A percentile compares a stretch with the other conserved stretches of the same genome.
These are phyloP conservation scores for Athalia circularis DNA, from an alignment of 2,888 invertebrate species.

Conservation along the genomic window DNA sequence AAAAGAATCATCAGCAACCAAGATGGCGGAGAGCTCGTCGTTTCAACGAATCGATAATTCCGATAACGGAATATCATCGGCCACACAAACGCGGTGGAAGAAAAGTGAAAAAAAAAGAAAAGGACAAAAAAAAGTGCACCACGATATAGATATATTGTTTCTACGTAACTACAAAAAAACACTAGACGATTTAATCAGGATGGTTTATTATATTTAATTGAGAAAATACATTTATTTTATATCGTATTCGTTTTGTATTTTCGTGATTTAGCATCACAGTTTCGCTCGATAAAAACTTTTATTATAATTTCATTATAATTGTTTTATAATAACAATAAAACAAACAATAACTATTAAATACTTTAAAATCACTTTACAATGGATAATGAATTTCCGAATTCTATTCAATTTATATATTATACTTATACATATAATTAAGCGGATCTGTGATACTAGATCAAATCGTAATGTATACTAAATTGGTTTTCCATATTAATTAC, in stretches of 20 bases:
- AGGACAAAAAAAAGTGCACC: not conserved
- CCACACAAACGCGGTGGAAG: too few relatives aligned
- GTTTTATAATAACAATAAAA: constrained; percentile 9
- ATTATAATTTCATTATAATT: too few relatives aligned
- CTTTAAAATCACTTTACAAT: too few relatives aligned
- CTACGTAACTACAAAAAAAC: not conserved
- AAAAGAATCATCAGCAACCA: too few relatives aligned
- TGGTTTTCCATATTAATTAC: not conserved
- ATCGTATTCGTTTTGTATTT: constrained; percentile 52
- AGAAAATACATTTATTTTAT: constrained; percentile 69
- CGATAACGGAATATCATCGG: too few relatives aligned
- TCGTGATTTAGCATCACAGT: constrained; percentile 35
- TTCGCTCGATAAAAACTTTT: constrained; percentile 39
- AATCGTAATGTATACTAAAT: constrained; percentile 12
- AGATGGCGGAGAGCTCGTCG: too few relatives aligned
- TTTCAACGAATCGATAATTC: too few relatives aligned
- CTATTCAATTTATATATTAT: not conserved
- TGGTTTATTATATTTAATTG: constrained; percentile 62
- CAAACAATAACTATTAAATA: constrained; percentile 19
- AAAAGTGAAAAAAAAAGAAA: not conserved
- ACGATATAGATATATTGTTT: too few relatives aligned
- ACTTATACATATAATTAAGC: constrained; percentile 20
- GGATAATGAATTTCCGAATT: too few relatives aligned
- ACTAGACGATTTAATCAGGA: constrained; percentile 38
- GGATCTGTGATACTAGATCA: constrained; percentile 34